Conservation (phyloP, 1,140 invertebrate genomes). For the Atta colombica region DNA sequence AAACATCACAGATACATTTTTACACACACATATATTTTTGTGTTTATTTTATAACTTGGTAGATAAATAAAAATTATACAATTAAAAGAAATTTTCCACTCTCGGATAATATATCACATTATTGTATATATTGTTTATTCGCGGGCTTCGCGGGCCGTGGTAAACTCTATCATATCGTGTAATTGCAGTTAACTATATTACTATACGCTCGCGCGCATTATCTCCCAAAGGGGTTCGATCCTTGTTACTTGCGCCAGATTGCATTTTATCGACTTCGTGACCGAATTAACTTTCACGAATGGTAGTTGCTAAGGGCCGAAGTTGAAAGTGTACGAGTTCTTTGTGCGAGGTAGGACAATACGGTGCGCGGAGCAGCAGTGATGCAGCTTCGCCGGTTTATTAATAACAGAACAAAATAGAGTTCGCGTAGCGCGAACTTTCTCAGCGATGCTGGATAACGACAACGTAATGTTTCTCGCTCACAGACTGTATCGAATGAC, state of each 20-base stretch:
- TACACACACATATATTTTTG: background rate
- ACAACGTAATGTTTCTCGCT: slow-evolving; percentile 52
- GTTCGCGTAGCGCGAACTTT: slow-evolving; percentile 42
- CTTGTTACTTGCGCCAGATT: slow-evolving; percentile 52
- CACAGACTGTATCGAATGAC: slow-evolving; percentile 44
- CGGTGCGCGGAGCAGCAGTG: background rate
- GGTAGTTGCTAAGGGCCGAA: slow-evolving; percentile 7
- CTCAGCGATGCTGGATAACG: slow-evolving; percentile 27
- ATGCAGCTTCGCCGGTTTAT: slow-evolving; percentile 57
- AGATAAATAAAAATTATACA: slow-evolving; percentile 22
- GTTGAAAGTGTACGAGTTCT: slow-evolving; percentile 53
- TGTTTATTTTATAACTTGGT: slow-evolving; percentile 8
- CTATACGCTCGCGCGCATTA: background rate
- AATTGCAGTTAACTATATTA: slow-evolving; percentile 38
- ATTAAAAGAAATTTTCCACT: background rate
- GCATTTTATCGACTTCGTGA: slow-evolving; percentile 56
- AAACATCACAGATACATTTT: background rate
- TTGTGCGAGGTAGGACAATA: slow-evolving; percentile 38
- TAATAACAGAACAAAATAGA: slow-evolving; percentile 67
- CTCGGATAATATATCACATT: background rate
- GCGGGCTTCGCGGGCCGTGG: background rate
- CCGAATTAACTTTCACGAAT: slow-evolving; percentile 49
- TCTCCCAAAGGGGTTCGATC: slow-evolving; percentile 22
- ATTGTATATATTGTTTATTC: background rate
- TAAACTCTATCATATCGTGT: background rate